Base-by-base conservation (phyloP, 1,140 invertebrate species). In the Papilio helenus region DNA sequence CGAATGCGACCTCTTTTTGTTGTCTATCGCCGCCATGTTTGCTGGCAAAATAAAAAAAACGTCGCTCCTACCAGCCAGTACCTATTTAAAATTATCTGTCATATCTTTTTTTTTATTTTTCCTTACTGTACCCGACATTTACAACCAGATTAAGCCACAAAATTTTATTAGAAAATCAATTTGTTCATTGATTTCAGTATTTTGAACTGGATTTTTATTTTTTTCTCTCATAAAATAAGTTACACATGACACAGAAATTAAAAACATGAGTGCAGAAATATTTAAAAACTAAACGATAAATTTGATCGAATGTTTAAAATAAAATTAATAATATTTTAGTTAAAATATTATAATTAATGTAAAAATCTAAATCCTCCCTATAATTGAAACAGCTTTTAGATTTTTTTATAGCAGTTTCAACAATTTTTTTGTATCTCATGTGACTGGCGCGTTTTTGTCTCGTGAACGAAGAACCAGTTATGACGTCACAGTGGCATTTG, bases 401-500 rank as follows among this genome's bases (percentile, higher is more conserved):
- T 44, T 20, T 73, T 73, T 73, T 73, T 73, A 5, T 72, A 44
- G 18, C 34, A 20, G 12, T 42, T 26, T 73, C 5, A 44, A n/a
- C 18, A 73, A n/a, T 72, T 72, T 73, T 73, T 46, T 20, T 29
- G 0, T 65, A 26, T 49, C 71, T n/a, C 42, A 49, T 49, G 39
- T 49, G 72, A 46, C 72, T 73, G 8, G 42, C 44, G 10, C n/a
- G 44, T 73, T 72, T 73, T 26, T 49, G n/a, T 49, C 23, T 72
- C 39, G 34, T 34, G 29, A n/a, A 72, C 44, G 72, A 73, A 49
- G 18, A 73, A 73, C 72, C 42, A 73, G 72, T 73, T 73, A 73
- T 73, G 72, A 44, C 72, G 72, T 49, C 72, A 74, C 72, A 51
- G 20, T 73, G 72, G 42, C 46, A 42, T 73, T 42, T 72, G 68